Evolutionary conservation across 2,888 invertebrate species (phyloP).

Genomic region (Lobophora halterata): DNA sequence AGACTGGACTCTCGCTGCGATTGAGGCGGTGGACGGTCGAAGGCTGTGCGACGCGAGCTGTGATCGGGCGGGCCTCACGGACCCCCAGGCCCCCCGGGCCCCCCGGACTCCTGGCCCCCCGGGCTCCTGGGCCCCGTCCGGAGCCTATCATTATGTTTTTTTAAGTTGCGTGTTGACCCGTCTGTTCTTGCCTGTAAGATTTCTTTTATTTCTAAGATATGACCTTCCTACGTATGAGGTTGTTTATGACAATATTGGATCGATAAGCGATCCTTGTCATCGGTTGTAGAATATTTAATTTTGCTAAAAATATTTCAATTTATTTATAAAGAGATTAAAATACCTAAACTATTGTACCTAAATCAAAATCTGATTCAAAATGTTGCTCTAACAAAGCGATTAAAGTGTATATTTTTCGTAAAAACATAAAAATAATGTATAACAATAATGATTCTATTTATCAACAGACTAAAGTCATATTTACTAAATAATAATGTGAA

Average conservation of each 20-base stretch:
- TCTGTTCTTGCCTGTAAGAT: constrained; percentile 14
- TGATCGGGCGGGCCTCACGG: constrained; percentile 22
- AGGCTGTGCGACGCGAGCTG: constrained; percentile 24
- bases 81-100: no score
- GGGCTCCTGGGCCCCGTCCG: constrained; percentile 7
- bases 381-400: no score
- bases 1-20: constrained; percentile 1
- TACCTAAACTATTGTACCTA: no score
- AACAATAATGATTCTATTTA: constrained; percentile 2
- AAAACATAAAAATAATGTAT: no score
- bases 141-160: constrained; percentile 9
- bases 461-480: constrained; percentile 1
- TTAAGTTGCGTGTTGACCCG: constrained; percentile 7
- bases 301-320: constrained; percentile 1
- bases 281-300: constrained; percentile 1
- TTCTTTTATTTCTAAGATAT: not conserved
- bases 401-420: no score
- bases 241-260: constrained; percentile 7
- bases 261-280: constrained; percentile 1
- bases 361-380: no score
- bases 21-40: constrained; percentile 19
- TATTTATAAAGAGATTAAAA: no score
- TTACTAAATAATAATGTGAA: constrained; percentile 5
- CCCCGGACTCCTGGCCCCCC: no score
- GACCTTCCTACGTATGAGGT: constrained; percentile 2